Base-by-base conservation (phyloP, 2,888 invertebrate genomes). In the Netelia inedita region DNA sequence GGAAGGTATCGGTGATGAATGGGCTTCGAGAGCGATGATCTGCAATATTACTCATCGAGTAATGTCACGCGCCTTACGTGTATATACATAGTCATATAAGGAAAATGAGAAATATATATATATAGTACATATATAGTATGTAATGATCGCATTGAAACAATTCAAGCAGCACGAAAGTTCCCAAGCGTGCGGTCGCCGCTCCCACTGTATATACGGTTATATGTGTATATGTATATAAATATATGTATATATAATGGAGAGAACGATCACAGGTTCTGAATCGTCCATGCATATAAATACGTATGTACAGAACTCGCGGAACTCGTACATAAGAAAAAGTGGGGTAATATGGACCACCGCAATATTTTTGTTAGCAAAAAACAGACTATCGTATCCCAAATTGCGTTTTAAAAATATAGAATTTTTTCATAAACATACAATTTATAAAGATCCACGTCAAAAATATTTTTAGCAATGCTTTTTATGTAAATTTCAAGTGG, bases 131-230 rank as follows among this genome's bases (percentile, higher is more conserved):
- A 59, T 57, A 19, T 41, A 71, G 41, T 57, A 46, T 16, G 23
- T 69, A 23, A 10, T 61, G 11, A 69, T 69, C 59, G 28, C 46
- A 55, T 75, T 43, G 50, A 23, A 35, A 28, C 72, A 65, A 81
- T 75, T 75, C 69, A 75, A 81, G 72, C 65, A 50, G 69, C 61
- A 55, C 63, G 35, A 69, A 23, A 50, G 61, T 71, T 23, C 53
- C 41, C 65, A 43, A 35, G 46, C 63, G 35, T 57, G 50, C 23
- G 59, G 57, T 41, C 41, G 75, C 61, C 69, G 55, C 43, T 75
- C 74, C 74, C 69, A 35, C 8, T 21, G 23, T 68, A 59, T 19
- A 14, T 65, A 19, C 14, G 6, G 2, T 1, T 19, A n/a, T 5
- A 2, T 16, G 50, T 35, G n/a, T 46, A 46, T 73, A 71, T 53